These are phyloP conservation scores for Alauda arvensis DNA, from an alignment of 2,797 vertebrate species.

Conservation along the genomic window DNA sequence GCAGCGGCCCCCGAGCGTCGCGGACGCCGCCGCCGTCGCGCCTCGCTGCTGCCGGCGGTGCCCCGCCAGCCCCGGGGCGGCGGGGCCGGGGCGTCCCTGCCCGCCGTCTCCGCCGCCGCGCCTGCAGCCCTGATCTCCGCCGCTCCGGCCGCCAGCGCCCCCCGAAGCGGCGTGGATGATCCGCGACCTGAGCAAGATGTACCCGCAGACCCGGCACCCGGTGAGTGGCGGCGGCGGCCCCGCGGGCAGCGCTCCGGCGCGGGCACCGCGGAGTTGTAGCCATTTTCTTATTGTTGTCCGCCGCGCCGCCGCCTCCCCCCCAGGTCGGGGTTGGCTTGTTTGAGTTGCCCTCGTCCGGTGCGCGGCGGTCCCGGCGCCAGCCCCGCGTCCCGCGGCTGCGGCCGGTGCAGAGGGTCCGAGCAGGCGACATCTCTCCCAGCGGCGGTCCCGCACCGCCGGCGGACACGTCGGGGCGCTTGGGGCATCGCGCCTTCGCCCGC, in stretches of 20 bases:
- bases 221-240: conserved; percentile 74
- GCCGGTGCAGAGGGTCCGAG: neutral
- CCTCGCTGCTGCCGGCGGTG: conserved; percentile 17
- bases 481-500: neutral
- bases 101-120: conserved; percentile 23
- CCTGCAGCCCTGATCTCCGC: conserved; percentile 54
- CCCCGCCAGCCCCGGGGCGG: conserved; percentile 17
- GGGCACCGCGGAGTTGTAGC: conserved; percentile 67
- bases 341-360: neutral
- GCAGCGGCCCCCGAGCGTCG: conserved; percentile 43
- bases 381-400: neutral
- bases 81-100: conserved; percentile 36
- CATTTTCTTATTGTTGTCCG: conserved; percentile 79
- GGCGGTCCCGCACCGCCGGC: neutral
- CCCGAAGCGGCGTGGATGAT: conserved; percentile 83
- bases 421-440: neutral
- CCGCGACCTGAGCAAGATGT: conserved; percentile 95
- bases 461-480: neutral
- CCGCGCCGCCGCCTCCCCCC: neutral
- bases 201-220: conserved; percentile 90
- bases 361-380: neutral
- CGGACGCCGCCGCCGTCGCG: conserved; percentile 11
- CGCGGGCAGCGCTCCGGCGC: neutral
- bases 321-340: neutral
- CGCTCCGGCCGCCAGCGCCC: conserved; percentile 67